Percentiles rank a stretch among this genome's conserved stretches.
phyloP scores from a whole-genome alignment of 2,888 invertebrate species.

The Agrotis segetum region DNA sequence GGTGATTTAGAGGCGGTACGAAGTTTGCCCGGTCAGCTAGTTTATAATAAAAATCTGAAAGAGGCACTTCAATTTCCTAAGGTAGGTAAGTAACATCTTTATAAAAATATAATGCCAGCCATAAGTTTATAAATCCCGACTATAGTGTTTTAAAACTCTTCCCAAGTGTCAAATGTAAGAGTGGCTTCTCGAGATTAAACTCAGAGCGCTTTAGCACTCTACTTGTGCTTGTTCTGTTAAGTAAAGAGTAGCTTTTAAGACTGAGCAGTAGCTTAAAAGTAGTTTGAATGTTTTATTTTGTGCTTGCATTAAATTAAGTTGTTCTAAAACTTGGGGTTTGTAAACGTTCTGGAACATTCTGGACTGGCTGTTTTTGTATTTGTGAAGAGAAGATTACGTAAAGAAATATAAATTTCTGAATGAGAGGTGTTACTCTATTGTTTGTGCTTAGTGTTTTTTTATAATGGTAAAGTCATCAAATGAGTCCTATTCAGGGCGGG shows the following conservation, averaged over 20 bases:
- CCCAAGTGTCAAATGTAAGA: constrained; percentile 41
- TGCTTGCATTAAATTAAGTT: constrained; percentile 17
- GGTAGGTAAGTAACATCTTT: neutral
- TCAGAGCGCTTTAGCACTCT: constrained; percentile 32
- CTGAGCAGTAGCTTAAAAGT: neutral
- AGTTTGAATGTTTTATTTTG: constrained; percentile 39
- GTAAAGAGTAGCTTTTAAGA: constrained; percentile 29
- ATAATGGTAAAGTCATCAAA: no score
- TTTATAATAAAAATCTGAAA: neutral
- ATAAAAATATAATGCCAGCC: constrained; percentile 10
- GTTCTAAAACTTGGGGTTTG: constrained; percentile 11
- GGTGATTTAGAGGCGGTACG: no score
- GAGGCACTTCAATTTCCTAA: neutral
- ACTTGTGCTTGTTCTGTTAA: constrained; percentile 31
- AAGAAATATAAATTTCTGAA: no score
- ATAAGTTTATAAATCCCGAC: neutral
- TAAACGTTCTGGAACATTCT: neutral
- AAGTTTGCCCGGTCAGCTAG: no score
- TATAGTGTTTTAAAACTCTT: constrained; percentile 32
- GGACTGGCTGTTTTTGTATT: neutral
- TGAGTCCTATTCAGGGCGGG: no score
- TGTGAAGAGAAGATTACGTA: no score
- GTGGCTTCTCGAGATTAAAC: constrained; percentile 37
- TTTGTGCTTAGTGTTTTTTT: no score
- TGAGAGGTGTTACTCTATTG: no score